Percentiles rank a stretch among this genome's conserved stretches.
These are phyloP conservation scores for Cydia pomonella DNA, from an alignment of 1,140 invertebrate genomes.

Conservation along the genomic window DNA sequence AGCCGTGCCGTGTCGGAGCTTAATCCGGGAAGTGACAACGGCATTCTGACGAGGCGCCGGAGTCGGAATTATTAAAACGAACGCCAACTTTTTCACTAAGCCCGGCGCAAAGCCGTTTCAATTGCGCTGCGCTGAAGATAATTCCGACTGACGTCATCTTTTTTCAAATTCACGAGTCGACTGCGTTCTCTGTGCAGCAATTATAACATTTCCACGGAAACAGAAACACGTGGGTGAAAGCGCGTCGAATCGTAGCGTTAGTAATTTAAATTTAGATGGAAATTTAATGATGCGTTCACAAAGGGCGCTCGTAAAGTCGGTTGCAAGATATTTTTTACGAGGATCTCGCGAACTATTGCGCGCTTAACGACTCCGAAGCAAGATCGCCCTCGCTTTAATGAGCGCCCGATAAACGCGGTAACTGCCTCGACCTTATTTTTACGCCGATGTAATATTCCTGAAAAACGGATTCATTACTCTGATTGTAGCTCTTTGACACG, in stretches of 20 bases:
- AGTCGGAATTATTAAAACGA: conserved; percentile 81
- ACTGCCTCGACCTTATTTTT: conserved; percentile 80
- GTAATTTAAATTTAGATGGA: conserved; percentile 81
- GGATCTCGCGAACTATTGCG: conserved; percentile 80
- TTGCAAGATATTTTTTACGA: conserved; percentile 81
- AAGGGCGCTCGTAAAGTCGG: conserved; percentile 79
- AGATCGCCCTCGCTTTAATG: conserved; percentile 79
- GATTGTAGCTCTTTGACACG: conserved; percentile 42
- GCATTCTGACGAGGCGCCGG: conserved; percentile 80
- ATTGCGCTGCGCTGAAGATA: conserved; percentile 80
- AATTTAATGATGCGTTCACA: conserved; percentile 80
- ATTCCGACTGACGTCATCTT: conserved; percentile 80
- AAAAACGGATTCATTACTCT: conserved; percentile 75
- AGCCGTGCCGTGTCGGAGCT: conserved; percentile 79
- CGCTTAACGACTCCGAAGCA: conserved; percentile 79
- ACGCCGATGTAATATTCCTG: conserved; percentile 76
- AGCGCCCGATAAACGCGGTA: conserved; percentile 80
- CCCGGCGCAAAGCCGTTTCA: conserved; percentile 80
- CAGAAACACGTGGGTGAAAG: conserved; percentile 76
- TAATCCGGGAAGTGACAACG: conserved; percentile 80
- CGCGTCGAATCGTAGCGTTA: conserved; percentile 74
- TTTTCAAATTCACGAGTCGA: conserved; percentile 78
- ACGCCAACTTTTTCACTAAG: conserved; percentile 81
- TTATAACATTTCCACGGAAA: conserved; percentile 80
- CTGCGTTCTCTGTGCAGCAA: conserved; percentile 78